Base-by-base conservation (phyloP, 2,888 invertebrate species). In the Augochlorella aurata region DNA sequence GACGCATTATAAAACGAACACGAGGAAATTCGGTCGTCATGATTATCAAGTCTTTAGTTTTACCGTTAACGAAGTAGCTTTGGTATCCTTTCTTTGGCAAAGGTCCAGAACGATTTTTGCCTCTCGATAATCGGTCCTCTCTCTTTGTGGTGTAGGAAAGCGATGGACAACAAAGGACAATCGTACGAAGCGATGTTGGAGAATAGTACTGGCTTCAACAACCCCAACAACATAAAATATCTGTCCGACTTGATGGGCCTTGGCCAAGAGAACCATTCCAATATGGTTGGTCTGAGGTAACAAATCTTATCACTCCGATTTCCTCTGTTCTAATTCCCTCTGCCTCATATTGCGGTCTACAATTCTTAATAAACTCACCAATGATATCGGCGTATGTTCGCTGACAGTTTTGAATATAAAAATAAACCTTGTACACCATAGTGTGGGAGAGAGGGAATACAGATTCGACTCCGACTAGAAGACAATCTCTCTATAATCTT, bases 191-290 rank as follows among this genome's bases (percentile, higher is more conserved):
- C 96, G 90, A 96, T 97, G 93, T 95, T 98, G 94, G 96, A 96
- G 95, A 96, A 96, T 95, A 97, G 97, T 92, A 95, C 97, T 90
- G 97, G 97, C 93, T 97, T 97, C 95, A 96, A 96, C 95, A 98
- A 98, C 95, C 97, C 98, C 86, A 97, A 97, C 95, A 97, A 96
- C 95, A 96, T 97, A 93, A 96, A 97, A 94, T 96, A 96, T 94
- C 96, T 98, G 89, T 96, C 96, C 90, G 96, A 96, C 93, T 95
- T 96, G 89, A 96, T 97, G 94, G 96, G 97, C 82, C 95, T 97
- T 90, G 95, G 96, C 89, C 96, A 95, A 91, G 95, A 95, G 91
- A 96, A 96, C 89, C 95, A 95, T 93, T 96, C 96, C 45, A 95
- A 97, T 90, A 96, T 97, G 94, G 91, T 95, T 85, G 95, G 96